phyloP scores from a whole-genome alignment of 2,113 vertebrate species.

The Trochalopteron elliotii region DNA sequence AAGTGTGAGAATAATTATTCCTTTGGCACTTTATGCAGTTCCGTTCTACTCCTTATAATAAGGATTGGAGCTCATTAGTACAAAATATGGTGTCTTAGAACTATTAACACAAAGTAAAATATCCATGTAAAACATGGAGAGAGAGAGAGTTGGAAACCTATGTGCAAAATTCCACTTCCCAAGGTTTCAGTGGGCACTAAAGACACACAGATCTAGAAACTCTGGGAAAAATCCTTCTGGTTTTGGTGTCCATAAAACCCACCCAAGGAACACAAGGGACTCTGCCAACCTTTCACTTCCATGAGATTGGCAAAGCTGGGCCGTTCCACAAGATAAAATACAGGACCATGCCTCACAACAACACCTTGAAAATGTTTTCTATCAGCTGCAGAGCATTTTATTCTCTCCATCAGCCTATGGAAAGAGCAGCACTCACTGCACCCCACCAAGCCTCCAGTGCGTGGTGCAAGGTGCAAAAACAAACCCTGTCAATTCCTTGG shows the following conservation, averaged over 20 bases:
- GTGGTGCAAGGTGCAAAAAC: neutral
- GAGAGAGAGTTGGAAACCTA: neutral
- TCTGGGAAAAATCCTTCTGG: neutral
- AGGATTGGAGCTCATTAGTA: neutral
- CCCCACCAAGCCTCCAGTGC: neutral
- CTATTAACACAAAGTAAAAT: neutral
- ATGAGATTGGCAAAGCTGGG: neutral
- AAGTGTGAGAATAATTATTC: constrained; percentile 22
- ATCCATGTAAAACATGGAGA: neutral
- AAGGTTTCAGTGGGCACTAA: neutral
- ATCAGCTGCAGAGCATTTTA: neutral
- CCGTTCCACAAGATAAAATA: neutral
- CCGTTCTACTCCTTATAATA: neutral
- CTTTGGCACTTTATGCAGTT: constrained; percentile 2
- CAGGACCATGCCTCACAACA: neutral
- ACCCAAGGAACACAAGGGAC: neutral
- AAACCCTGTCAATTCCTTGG: neutral
- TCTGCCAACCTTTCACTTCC: neutral
- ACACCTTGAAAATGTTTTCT: neutral
- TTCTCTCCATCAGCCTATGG: neutral
- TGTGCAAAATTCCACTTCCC: neutral
- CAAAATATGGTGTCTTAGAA: neutral
- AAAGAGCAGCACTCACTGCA: rapidly evolving
- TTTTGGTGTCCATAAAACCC: neutral
- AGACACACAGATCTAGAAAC: neutral